phyloP scores from a whole-genome alignment of 2,888 invertebrate genomes.

The Dichetophora obliterata region DNA sequence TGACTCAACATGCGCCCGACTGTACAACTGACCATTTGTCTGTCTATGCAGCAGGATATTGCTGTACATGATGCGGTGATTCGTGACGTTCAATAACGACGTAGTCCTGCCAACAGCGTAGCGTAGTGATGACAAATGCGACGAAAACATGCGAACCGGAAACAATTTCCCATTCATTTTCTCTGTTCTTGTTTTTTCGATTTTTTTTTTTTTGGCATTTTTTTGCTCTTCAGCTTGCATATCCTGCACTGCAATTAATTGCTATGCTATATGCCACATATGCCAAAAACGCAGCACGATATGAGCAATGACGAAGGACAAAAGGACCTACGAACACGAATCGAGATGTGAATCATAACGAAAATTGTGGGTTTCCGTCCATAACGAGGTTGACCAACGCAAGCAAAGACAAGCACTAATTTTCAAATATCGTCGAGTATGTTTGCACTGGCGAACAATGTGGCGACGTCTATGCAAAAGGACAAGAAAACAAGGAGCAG shows the following conservation, averaged over 20 bases:
- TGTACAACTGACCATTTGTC: background rate
- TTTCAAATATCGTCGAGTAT: background rate
- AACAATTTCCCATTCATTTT: conserved; percentile 43
- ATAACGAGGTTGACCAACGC: too few relatives aligned
- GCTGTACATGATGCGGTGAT: background rate
- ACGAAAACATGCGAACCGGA: conserved; percentile 59
- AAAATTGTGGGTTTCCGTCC: background rate
- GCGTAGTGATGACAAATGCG: conserved; percentile 53
- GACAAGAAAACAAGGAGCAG: background rate
- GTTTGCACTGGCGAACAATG: conserved; percentile 5
- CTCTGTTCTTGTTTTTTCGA: conserved; percentile 31
- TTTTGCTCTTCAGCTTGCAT: background rate
- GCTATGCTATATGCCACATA: background rate
- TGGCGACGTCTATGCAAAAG: background rate
- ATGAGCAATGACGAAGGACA: background rate
- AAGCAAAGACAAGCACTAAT: background rate
- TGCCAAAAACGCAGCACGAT: conserved; percentile 14
- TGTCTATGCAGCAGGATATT: conserved; percentile 4
- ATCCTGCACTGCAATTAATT: conserved; percentile 30
- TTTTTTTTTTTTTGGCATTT: background rate
- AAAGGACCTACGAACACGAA: conserved; percentile 1
- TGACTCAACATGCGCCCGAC: background rate
- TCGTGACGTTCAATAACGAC: background rate
- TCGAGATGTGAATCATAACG: background rate
- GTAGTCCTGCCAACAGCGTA: conserved; percentile 21